Base-by-base conservation (phyloP, 2,797 vertebrate genomes). In the Pangasius djambal region DNA sequence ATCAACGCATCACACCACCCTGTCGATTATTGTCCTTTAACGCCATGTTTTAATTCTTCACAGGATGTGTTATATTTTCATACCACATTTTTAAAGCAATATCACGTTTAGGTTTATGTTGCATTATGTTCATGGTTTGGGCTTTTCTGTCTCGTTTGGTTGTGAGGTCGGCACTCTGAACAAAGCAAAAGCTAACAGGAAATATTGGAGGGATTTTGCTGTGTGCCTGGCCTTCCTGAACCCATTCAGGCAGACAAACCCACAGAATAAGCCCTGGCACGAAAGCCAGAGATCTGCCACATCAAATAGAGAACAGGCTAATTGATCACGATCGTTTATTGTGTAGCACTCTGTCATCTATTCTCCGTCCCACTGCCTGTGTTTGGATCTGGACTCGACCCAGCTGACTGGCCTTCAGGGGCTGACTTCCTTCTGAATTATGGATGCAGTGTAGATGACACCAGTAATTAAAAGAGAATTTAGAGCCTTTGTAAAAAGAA, bases 121-220 rank as follows among this genome's bases (percentile, higher is more conserved):
- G 59, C 12, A 3, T 28, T 63, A 57, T 84, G 61, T 69, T 67
- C 28, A 50, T 48, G 37, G 31, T 20, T 74, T 82, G 79, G 52
- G 61, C 61, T 50, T 3, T 18, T 48, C 55, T 86, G 84, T 88
- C 37, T 87, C 22, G 57, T 65, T 85, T 7, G 48, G n/a, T 70
- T 74, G 85, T 88, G 12, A 28, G 67, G 72, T 57, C 81, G 85
- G 20, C 28, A 77, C 83, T 83, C 48, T 91, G 34, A 92, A 90
- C 88, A 86, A 79, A 13, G 83, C 87, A 88, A 92, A 94, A 94
- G 87, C 92, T 90, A 93, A 94, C 92, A 94, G 94, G 95, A 95
- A 94, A 93, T 94, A 92, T 90, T 90, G 61, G 86, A 84, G 87
- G 93, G 93, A 92, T 94, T 95, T 95, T 87, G 72, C 88, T 79